These are phyloP conservation scores for Microchirus variegatus DNA, from an alignment of 2,797 vertebrate genomes.

Conservation along the genomic window DNA sequence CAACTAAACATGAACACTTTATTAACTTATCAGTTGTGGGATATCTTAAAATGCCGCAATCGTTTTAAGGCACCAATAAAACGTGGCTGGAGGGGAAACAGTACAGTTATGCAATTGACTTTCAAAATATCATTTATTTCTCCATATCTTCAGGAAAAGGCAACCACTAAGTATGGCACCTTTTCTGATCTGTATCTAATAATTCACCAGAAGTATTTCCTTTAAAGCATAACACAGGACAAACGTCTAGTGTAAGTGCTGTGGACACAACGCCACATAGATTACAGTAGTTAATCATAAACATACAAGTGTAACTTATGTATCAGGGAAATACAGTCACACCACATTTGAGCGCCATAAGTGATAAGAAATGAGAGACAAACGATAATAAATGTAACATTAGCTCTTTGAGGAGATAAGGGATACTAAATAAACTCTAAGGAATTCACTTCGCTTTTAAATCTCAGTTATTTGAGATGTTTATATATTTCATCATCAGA, in stretches of 20 bases:
- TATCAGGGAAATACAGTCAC: background rate
- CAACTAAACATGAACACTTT: no score
- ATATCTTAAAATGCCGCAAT: no score
- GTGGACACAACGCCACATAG: background rate
- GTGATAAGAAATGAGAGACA: background rate
- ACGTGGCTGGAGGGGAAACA: no score
- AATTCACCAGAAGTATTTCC: background rate
- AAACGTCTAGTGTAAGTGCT: slow-evolving; percentile 2
- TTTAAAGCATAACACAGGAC: background rate
- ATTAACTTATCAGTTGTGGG: no score
- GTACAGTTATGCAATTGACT: no score
- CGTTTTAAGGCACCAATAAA: no score
- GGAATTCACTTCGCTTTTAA: background rate
- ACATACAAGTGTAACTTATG: background rate
- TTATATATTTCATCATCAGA: no score
- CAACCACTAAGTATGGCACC: background rate
- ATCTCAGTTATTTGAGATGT: no score
- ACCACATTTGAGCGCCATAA: background rate
- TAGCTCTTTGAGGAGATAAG: background rate
- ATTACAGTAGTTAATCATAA: slow-evolving; percentile 4
- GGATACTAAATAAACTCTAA: background rate
- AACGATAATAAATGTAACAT: background rate
- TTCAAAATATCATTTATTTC: no score
- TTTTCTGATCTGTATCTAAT: background rate
- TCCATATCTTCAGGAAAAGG: no score